phyloP scores from a whole-genome alignment of 2,113 vertebrate species.

The Otolemur garnettii region DNA sequence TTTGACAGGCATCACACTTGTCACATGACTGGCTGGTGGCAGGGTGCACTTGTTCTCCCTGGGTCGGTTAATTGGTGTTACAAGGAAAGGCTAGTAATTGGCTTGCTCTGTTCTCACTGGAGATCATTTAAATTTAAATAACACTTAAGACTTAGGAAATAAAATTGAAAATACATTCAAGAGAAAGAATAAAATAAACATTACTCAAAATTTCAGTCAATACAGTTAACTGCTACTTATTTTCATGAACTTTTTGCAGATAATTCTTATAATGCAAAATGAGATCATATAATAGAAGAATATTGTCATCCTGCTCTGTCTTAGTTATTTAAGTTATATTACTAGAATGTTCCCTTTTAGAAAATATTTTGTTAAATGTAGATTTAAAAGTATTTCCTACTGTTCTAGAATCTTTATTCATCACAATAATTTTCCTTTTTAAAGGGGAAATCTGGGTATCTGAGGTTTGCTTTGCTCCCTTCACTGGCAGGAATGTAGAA shows the following conservation, averaged over 20 bases:
- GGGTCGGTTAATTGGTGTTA: fast-evolving
- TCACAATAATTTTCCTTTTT: background rate
- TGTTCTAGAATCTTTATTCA: background rate
- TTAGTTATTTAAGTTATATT: background rate
- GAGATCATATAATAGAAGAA: background rate
- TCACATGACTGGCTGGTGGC: constrained; percentile 83
- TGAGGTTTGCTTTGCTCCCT: background rate
- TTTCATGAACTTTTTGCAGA: background rate
- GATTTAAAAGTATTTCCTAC: background rate
- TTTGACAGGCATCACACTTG: constrained; percentile 68
- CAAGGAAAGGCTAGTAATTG: too few species aligned
- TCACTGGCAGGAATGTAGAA: background rate
- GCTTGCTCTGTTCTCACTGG: too few species aligned
- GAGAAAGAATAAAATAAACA: background rate
- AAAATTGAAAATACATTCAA: background rate
- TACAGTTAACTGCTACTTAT: background rate
- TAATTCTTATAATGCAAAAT: background rate
- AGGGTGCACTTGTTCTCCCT: background rate
- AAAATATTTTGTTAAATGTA: background rate
- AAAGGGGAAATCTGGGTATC: background rate
- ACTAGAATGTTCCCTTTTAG: background rate
- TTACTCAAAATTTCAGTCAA: background rate
- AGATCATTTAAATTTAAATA: constrained; percentile 78
- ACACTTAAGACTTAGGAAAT: constrained; percentile 54
- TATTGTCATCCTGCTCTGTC: background rate